phyloP scores from a whole-genome alignment of 1,140 invertebrate genomes.

The Drosophila sturtevanti region DNA sequence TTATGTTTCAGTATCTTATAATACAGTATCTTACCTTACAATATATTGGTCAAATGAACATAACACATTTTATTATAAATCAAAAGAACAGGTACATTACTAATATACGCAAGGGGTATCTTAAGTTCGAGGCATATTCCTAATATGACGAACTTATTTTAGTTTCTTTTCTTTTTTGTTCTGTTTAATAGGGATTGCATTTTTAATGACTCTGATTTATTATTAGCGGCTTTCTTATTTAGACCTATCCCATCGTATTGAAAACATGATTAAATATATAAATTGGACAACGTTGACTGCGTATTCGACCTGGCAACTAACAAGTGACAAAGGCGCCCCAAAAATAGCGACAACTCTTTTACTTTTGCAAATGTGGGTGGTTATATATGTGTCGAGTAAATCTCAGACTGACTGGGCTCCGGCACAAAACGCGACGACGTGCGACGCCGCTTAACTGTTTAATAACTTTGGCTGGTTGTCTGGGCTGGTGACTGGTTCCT shows the following conservation, averaged over 20 bases:
- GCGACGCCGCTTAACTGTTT: slow-evolving; percentile 78
- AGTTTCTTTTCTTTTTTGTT: slow-evolving; percentile 45
- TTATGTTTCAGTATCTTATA: too few relatives aligned
- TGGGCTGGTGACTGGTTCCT: slow-evolving; percentile 36
- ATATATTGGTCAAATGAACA: too few relatives aligned
- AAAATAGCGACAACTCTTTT: slow-evolving; percentile 49
- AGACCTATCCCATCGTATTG: slow-evolving; percentile 41
- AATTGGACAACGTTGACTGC: slow-evolving; percentile 65
- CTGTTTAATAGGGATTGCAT: slow-evolving; percentile 71
- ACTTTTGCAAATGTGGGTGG: slow-evolving; percentile 36
- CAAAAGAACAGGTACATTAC: too few relatives aligned
- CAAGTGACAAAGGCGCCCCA: slow-evolving; percentile 14
- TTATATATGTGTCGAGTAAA: slow-evolving; percentile 35
- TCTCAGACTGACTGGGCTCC: slow-evolving; percentile 44
- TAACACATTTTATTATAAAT: too few relatives aligned
- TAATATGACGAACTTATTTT: slow-evolving; percentile 6
- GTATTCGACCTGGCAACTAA: slow-evolving; percentile 65
- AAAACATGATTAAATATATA: slow-evolving; percentile 64
- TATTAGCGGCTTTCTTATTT: slow-evolving; percentile 82
- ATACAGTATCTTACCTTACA: too few relatives aligned
- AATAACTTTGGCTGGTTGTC: slow-evolving; percentile 70
- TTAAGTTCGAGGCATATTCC: slow-evolving; percentile 7
- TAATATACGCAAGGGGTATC: not conserved
- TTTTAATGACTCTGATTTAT: slow-evolving; percentile 83
- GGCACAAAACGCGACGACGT: slow-evolving; percentile 70